Evolutionary conservation across 2,113 vertebrate species (phyloP).

Genomic region (Arenaria interpres): DNA sequence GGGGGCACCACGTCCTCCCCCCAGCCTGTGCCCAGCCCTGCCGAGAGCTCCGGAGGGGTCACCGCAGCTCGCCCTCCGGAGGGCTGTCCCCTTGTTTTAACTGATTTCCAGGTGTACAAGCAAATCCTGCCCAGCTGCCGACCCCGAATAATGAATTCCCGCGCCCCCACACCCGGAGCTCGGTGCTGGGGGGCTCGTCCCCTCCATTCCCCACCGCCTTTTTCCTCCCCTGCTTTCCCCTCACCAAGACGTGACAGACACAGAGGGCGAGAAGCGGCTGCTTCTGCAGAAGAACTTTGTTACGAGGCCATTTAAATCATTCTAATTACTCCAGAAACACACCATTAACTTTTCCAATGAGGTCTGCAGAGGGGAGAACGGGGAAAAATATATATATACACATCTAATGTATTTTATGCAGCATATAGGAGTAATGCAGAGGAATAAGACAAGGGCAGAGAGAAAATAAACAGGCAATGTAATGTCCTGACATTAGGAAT

Average conservation of each 20-base stretch:
- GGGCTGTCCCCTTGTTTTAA: rapidly evolving
- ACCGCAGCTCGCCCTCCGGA: rapidly evolving
- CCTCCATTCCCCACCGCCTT: neutral
- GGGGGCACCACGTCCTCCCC: neutral
- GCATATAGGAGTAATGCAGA: slow-evolving; percentile 14
- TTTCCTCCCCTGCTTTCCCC: neutral
- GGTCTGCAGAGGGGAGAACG: slow-evolving; percentile 48
- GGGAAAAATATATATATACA: neutral
- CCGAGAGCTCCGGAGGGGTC: neutral
- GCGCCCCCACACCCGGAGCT: neutral
- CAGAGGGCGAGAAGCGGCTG: neutral
- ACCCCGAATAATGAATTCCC: neutral
- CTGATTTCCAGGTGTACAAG: neutral
- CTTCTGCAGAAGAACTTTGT: slow-evolving; percentile 63
- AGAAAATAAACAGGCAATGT: slow-evolving; percentile 65
- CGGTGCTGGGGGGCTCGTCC: neutral
- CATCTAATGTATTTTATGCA: neutral
- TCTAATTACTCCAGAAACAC: slow-evolving; percentile 76
- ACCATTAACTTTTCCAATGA: slow-evolving; percentile 75
- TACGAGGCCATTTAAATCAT: slow-evolving; percentile 71
- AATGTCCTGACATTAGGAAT: slow-evolving; percentile 74
- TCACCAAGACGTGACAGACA: neutral
- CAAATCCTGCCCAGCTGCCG: neutral
- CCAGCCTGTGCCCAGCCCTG: neutral
- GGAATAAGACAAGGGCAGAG: slow-evolving; percentile 57